These are phyloP conservation scores for Procavia capensis DNA, from an alignment of 2,113 vertebrate species.

Conservation along the genomic window DNA sequence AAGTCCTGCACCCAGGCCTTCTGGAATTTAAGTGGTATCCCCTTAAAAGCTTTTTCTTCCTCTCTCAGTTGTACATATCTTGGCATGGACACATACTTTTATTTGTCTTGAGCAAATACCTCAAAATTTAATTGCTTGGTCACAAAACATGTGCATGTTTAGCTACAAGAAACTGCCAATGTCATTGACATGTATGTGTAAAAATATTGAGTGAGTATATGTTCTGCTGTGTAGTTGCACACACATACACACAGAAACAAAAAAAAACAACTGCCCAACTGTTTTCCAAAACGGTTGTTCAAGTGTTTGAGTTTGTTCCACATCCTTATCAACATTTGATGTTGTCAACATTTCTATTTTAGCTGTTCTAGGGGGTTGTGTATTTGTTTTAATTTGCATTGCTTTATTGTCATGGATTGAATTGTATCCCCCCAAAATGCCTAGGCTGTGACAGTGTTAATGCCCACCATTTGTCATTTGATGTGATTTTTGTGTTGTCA, in stretches of 20 bases:
- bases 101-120: conserved; percentile 27
- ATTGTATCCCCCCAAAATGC: too few relatives aligned
- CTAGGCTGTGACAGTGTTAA: too few relatives aligned
- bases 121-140: conserved; percentile 18
- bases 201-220: neutral
- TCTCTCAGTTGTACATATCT: too few relatives aligned
- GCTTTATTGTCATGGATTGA: neutral
- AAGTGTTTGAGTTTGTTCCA: neutral
- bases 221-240: neutral
- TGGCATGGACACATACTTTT: neutral
- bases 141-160: neutral
- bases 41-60: too few relatives aligned
- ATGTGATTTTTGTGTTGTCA: too few relatives aligned
- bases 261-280: neutral
- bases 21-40: too few relatives aligned
- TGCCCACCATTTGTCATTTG: too few relatives aligned
- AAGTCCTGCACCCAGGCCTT: too few relatives aligned
- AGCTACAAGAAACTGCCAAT: conserved; percentile 11
- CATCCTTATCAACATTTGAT: neutral
- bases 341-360: neutral
- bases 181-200: neutral
- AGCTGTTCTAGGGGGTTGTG: neutral
- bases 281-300: neutral
- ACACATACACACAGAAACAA: too few relatives aligned
- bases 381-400: neutral